Percentiles rank a stretch among this genome's conserved stretches.
These are phyloP conservation scores for Odobenus rosmarus DNA, from an alignment of 2,113 vertebrate species.

Conservation along the genomic window DNA sequence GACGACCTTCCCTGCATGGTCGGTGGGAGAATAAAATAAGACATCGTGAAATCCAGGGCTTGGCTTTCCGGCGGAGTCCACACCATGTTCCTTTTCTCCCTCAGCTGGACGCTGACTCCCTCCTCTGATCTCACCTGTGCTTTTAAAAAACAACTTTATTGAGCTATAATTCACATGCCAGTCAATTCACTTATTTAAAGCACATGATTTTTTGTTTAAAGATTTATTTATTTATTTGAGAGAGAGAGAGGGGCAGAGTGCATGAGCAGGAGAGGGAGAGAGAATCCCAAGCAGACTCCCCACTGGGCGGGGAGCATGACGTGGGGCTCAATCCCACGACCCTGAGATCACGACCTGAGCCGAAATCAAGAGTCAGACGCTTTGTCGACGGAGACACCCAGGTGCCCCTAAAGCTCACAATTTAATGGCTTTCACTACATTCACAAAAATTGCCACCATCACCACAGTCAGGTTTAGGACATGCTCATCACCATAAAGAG, in stretches of 20 bases:
- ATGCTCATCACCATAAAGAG: background rate
- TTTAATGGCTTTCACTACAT: background rate
- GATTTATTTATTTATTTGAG: background rate
- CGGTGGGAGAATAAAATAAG: background rate
- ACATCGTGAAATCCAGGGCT: background rate
- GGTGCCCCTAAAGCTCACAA: background rate
- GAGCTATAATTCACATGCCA: background rate
- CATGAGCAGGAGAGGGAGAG: background rate
- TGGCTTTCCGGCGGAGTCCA: background rate
- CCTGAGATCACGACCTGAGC: background rate
- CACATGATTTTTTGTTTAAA: background rate
- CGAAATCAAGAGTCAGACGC: background rate
- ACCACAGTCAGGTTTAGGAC: background rate
- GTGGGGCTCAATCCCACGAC: background rate
- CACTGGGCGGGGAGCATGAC: background rate
- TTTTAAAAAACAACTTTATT: background rate
- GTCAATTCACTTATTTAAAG: background rate
- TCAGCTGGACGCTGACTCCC: background rate
- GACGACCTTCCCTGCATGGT: fast-evolving
- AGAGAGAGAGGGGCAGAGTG: too few relatives aligned
- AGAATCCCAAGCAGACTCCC: background rate
- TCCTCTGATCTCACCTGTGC: background rate
- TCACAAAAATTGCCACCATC: background rate
- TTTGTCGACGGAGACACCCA: background rate
- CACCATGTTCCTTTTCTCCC: background rate